Conservation (phyloP, 2,797 vertebrate species). For the Gallirallus australis region DNA sequence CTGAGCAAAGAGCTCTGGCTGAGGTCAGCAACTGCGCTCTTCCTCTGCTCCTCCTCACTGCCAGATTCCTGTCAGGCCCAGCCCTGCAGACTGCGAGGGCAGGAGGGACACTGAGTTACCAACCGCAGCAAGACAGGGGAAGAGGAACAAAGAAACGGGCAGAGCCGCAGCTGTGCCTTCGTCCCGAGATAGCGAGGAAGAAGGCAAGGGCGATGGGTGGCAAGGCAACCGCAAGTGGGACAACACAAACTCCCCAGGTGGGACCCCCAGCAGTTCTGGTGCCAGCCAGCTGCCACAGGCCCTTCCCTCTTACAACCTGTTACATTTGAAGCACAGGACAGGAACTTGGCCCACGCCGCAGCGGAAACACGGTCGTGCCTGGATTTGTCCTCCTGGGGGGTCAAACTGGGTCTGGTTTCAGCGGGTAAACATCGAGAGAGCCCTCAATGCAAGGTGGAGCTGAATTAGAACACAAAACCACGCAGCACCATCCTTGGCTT, state of each 20-base stretch:
- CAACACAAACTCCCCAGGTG: accelerated
- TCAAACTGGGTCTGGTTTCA: not conserved
- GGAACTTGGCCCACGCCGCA: accelerated
- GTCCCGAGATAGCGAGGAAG: not conserved
- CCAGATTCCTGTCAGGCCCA: not conserved
- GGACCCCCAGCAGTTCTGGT: not conserved
- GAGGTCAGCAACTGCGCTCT: accelerated
- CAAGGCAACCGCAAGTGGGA: not conserved
- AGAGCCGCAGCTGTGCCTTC: not conserved
- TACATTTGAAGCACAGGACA: accelerated
- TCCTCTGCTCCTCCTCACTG: not conserved
- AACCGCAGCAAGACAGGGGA: accelerated
- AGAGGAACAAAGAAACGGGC: not conserved
- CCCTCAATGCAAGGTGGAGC: not conserved
- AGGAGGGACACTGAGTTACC: not conserved
- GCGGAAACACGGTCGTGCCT: accelerated
- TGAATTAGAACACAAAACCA: not conserved
- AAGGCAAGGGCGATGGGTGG: accelerated
- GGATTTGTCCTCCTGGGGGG: not conserved
- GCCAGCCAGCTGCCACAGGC: not conserved
- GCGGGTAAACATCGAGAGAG: not conserved
- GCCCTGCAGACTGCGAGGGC: accelerated
- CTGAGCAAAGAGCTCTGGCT: not conserved
- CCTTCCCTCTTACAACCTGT: accelerated
- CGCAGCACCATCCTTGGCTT: accelerated